Conservation (phyloP, 2,888 invertebrate genomes). For the Anodontia alba region DNA sequence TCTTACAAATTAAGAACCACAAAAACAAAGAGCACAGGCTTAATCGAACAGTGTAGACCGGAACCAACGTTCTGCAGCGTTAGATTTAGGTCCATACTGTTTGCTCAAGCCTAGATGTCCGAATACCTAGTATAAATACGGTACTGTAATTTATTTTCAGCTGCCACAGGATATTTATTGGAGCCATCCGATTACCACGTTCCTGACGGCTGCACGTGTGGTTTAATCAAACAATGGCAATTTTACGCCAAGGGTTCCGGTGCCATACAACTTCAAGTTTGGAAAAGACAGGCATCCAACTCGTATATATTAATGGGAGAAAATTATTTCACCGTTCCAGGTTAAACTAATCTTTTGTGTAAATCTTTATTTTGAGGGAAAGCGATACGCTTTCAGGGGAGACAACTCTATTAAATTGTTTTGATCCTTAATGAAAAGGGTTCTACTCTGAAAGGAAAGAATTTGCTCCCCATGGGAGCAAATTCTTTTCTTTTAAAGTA, state of each 20-base stretch:
- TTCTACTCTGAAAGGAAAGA: too few species aligned
- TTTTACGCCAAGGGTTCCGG: constrained; percentile 37
- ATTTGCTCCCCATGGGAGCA: too few species aligned
- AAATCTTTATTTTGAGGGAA: too few species aligned
- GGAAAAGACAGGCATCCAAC: constrained; percentile 31
- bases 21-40: background rate
- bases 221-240: constrained; percentile 46
- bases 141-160: background rate
- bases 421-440: too few species aligned
- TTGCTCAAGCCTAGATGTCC: background rate
- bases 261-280: constrained; percentile 49
- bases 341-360: constrained; percentile 21
- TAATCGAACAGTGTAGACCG: background rate
- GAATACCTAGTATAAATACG: background rate
- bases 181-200: constrained; percentile 42
- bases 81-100: too few species aligned
- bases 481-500: too few species aligned
- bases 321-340: constrained; percentile 47
- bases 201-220: constrained; percentile 46
- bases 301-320: constrained; percentile 43
- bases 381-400: too few species aligned
- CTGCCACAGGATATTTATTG: constrained; percentile 44
- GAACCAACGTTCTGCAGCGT: background rate
- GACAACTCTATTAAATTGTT: too few species aligned
- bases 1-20: background rate